Evolutionary conservation across 2,888 invertebrate species (phyloP).

Genomic region (Nowickia ferox): DNA sequence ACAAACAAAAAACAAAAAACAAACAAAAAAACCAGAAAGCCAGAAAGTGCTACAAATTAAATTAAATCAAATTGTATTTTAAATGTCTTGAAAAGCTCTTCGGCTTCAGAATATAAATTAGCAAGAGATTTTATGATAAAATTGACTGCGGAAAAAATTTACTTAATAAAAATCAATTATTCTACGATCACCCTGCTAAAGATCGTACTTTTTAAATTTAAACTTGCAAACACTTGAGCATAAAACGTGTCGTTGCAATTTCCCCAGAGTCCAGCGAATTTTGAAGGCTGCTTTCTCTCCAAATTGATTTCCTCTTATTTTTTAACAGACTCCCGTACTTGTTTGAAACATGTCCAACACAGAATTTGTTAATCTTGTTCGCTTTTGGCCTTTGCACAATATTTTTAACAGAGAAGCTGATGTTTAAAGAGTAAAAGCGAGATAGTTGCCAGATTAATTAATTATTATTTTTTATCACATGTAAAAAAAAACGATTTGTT

Average conservation of each 20-base stretch:
- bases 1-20: no score
- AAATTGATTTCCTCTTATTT: conserved; percentile 11
- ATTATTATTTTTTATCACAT: no score
- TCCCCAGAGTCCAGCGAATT: background rate
- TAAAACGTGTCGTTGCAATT: background rate
- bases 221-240: background rate
- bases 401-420: conserved; percentile 42
- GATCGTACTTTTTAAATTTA: background rate
- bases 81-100: background rate
- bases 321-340: conserved; percentile 10
- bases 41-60: background rate
- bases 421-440: conserved; percentile 2
- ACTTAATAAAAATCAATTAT: background rate
- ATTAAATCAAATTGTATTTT: no score
- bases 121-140: background rate
- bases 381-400: conserved; percentile 35
- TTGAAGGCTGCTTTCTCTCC: conserved; percentile 37
- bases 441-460: conserved; percentile 30
- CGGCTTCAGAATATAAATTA: no score
- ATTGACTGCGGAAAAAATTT: background rate
- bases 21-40: background rate
- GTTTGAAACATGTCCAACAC: background rate
- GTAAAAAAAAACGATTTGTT: no score
- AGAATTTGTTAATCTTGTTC: conserved; percentile 3
- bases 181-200: background rate